Evolutionary conservation across 2,888 invertebrate genomes (phyloP), one percentile per base, ranked within the genome.

Genomic region (Andricus quercusramuli): DNA sequence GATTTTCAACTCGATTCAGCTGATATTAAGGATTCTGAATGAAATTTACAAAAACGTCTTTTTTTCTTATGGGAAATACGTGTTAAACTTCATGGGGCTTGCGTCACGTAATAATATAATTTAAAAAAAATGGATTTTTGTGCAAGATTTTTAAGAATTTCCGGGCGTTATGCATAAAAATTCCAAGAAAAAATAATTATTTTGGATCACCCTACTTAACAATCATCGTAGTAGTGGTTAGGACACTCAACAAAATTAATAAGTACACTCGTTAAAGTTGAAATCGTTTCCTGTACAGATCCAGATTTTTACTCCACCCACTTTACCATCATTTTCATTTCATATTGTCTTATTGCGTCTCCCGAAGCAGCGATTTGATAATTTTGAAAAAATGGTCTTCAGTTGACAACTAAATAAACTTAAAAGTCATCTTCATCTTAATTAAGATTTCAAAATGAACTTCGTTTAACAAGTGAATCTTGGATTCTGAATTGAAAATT

Each of bases 241-340:
- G 51, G 56, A 76, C 51, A 77, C 67, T 22, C 22, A 44, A 70
- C 29, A 74, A 70, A 79, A 41, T 59, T 64, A 65, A 47, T n/a
- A 29, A 64, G 47, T 64, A 20, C 64, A 64, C 51, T 74, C 51
- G 25, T 74, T 74, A n/a, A 44, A 47, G 51, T 51, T 70, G 0
- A 51, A 51, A 51, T 74, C 51, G 29, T 29, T 74, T 29, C 20
- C 32, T 25, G 9, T 51, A 32, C 9, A 56, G 20, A 56, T 74
- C 15, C 29, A 62, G 25, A 3, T 20, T 51, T 65, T 47, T 65
- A 37, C 29, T 65, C 66, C 65, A 51, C 51, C 66, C 78, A 78
- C 65, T 66, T 66, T 66, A 66, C 78, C 64, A 51, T 78, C 51
- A 20, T 65, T 44, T 70, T 44, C 25, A 47, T 68, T 47, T 70